Base-by-base conservation (phyloP, 2,888 invertebrate species). In the Dromius quadrimaculatus region DNA sequence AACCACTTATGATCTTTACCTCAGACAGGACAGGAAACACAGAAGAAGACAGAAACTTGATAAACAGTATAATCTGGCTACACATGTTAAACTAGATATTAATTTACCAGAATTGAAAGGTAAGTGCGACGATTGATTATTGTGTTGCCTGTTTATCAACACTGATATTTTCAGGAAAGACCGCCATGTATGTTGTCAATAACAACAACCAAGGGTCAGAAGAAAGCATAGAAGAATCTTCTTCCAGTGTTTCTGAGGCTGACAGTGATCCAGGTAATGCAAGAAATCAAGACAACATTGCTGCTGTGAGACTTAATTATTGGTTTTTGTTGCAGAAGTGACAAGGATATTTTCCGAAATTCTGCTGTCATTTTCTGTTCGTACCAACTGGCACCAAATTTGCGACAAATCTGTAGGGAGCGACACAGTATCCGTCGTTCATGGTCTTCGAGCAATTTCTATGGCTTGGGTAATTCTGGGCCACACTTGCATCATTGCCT, bases 331-430 rank as follows among this genome's bases (percentile, higher is more conserved):
- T 57, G 19, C 22, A 66, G 62, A 65, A 50, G 6, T 23, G 47
- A 65, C 28, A 23, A 72, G 50, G 64, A 71, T 72, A 6, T 62
- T 43, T 43, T 68, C 64, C 15, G 59, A 92, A 77, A 82, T 93
- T 70, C 81, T 93, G 74, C 86, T 93, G 6, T 92, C 94, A 72
- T 93, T 93, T 82, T 92, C 93, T 13, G 85, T 91, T 75, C 87
- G 88, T 75, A 90, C 92, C 74, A 93, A 93, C 78, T 85, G 92
- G 76, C 90, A 90, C 81, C 91, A 92, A 77, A 89, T 94, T 78
- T 90, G 91, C 79, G 92, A 93, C 79, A 89, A 92, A 76, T 86
- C 89, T 2, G 92, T 93, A 47, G 91, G 93, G 6, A 86, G 90
- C n/a, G 92, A 92, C 79, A 93, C 92, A 0, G 88, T 93, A 72